A percentile compares a stretch with the other conserved stretches of the same genome.
These are phyloP conservation scores for Neoascia interrupta DNA, from an alignment of 2,888 invertebrate species.

Conservation along the genomic window DNA sequence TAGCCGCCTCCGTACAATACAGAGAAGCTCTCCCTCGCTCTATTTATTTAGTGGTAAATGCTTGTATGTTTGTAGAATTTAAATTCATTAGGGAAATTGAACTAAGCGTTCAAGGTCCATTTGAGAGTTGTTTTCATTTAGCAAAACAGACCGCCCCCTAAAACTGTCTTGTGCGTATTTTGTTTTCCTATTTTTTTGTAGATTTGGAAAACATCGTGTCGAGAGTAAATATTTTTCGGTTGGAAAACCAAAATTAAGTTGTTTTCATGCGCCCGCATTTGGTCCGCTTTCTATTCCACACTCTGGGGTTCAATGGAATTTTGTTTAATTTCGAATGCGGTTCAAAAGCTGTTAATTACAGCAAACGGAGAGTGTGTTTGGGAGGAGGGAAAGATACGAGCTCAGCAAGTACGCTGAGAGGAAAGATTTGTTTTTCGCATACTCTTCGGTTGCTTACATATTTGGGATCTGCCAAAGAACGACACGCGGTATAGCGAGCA, in stretches of 20 bases:
- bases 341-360: constrained; percentile 68
- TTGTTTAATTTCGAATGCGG: constrained; percentile 67
- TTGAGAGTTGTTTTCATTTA: constrained; percentile 24
- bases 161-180: neutral
- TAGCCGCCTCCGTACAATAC: neutral
- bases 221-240: constrained; percentile 38
- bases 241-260: constrained; percentile 60
- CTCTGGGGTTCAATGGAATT: constrained; percentile 62
- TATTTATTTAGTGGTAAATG: constrained; percentile 56
- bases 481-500: neutral
- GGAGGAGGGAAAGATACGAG: too few relatives aligned
- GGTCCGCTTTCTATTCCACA: constrained; percentile 39
- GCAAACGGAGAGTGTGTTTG: constrained; percentile 8
- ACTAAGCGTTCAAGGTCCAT: constrained; percentile 37
- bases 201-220: constrained; percentile 31
- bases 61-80: constrained; percentile 48
- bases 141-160: neutral
- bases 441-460: constrained; percentile 15
- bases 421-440: constrained; percentile 36
- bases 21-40: too few relatives aligned
- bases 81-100: constrained; percentile 51
- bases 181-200: neutral
- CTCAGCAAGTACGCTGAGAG: constrained; percentile 13
- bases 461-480: neutral
- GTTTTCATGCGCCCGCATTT: constrained; percentile 60